phyloP scores from a whole-genome alignment of 1,140 invertebrate genomes.

The Drosophila azteca region DNA sequence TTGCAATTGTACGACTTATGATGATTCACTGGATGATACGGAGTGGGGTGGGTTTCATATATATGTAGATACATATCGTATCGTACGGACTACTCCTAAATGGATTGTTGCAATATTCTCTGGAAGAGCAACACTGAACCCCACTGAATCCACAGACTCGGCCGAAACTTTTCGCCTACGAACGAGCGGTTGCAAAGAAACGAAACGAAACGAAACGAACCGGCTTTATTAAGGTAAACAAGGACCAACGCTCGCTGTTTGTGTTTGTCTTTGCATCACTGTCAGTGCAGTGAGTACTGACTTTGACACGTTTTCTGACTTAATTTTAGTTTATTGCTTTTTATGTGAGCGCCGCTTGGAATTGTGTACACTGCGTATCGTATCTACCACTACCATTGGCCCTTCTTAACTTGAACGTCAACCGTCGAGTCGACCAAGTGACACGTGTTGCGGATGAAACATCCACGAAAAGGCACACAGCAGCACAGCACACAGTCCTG shows the following conservation, averaged over 20 bases:
- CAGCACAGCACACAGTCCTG: conserved; percentile 16
- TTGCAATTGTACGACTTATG: too few relatives aligned
- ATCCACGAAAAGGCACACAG: conserved; percentile 53
- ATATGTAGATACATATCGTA: too few relatives aligned
- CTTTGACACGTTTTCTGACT: conserved; percentile 82
- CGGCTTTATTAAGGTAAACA: conserved; percentile 73
- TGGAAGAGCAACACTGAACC: too few relatives aligned
- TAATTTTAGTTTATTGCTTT: conserved; percentile 83
- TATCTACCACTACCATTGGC: conserved; percentile 4
- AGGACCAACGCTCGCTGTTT: conserved; percentile 73
- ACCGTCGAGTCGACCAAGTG: conserved; percentile 35
- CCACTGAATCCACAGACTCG: neutral
- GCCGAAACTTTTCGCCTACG: neutral
- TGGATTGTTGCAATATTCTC: too few relatives aligned
- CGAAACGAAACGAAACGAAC: conserved; percentile 11
- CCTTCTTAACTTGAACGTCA: conserved; percentile 22
- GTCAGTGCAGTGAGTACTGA: conserved; percentile 76
- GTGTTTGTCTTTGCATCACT: conserved; percentile 76
- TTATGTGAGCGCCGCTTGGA: conserved; percentile 42
- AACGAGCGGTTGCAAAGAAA: conserved; percentile 6
- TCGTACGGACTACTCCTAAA: too few relatives aligned
- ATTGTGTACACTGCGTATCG: conserved; percentile 60
- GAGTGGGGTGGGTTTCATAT: too few relatives aligned
- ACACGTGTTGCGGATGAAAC: conserved; percentile 76
- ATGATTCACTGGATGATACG: too few relatives aligned